Evolutionary conservation across 2,113 vertebrate species (phyloP).

Genomic region (Siniperca knerii): DNA sequence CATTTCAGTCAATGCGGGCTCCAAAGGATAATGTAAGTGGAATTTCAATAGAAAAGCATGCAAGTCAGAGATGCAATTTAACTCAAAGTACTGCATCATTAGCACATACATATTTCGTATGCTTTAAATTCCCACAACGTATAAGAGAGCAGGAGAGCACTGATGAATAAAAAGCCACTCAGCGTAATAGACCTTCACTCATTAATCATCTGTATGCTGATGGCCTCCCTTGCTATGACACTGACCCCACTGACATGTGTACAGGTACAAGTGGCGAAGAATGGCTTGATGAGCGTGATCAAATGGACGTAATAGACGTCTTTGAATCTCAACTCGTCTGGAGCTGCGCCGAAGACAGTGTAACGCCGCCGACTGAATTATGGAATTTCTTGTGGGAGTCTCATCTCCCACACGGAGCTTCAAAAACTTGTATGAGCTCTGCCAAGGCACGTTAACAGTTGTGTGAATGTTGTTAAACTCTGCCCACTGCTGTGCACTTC

Average conservation of each 20-base stretch:
- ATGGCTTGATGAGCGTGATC: not conserved
- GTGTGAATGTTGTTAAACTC: constrained; percentile 6
- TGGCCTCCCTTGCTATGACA: constrained; percentile 5
- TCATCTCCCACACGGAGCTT: not conserved
- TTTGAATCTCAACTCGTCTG: not conserved
- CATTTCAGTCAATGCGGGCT: constrained; percentile 21
- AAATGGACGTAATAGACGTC: constrained; percentile 16
- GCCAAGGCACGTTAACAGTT: constrained; percentile 1
- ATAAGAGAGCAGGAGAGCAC: not conserved
- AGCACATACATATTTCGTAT: constrained; percentile 21
- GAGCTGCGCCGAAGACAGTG: not conserved
- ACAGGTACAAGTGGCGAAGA: not conserved
- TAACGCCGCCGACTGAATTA: not conserved
- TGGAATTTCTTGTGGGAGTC: constrained; percentile 14
- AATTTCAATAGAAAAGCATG: constrained; percentile 31
- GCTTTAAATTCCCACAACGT: constrained; percentile 20
- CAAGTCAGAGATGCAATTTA: constrained; percentile 17
- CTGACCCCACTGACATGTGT: not conserved
- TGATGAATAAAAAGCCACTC: constrained; percentile 47
- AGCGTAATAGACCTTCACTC: constrained; percentile 20
- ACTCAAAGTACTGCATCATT: constrained; percentile 22
- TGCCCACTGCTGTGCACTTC: not conserved
- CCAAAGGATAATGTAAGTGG: constrained; percentile 29
- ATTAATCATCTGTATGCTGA: constrained; percentile 21
- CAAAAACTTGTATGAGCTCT: not conserved